Conservation (phyloP, 2,888 invertebrate genomes). For the Cetonia aurata region DNA sequence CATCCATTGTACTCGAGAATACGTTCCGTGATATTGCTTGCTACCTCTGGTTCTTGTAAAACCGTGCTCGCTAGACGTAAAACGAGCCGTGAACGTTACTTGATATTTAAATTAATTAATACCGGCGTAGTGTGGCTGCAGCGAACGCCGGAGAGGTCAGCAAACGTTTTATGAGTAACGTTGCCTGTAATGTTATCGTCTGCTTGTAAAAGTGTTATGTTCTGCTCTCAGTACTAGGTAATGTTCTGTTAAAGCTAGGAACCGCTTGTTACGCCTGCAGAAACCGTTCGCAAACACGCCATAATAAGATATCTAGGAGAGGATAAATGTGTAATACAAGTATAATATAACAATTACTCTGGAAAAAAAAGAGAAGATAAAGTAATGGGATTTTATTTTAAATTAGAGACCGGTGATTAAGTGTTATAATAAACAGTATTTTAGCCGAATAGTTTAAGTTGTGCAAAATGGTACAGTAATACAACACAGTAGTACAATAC, state of each 20-base stretch:
- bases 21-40: too few species aligned
- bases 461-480: too few species aligned
- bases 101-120: constrained; percentile 10
- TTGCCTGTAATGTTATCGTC: constrained; percentile 7
- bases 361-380: too few species aligned
- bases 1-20: too few species aligned
- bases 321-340: not conserved
- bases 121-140: constrained; percentile 11
- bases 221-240: not conserved
- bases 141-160: constrained; percentile 2
- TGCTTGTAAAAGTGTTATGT: constrained; percentile 7
- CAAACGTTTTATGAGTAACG: constrained; percentile 8
- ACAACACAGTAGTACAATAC: too few species aligned
- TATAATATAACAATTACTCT: too few species aligned
- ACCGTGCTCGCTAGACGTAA: constrained; percentile 1
- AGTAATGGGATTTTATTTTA: too few species aligned
- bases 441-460: too few species aligned
- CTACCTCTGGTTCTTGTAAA: not conserved
- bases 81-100: constrained; percentile 13
- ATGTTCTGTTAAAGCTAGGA: not conserved
- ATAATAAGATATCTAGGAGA: not conserved
- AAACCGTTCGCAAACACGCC: not conserved
- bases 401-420: too few species aligned
- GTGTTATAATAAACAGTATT: too few species aligned
- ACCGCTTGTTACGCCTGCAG: constrained; percentile 2